Evolutionary conservation across 2,113 vertebrate genomes (phyloP).

Genomic region (Vanacampus margaritifer): DNA sequence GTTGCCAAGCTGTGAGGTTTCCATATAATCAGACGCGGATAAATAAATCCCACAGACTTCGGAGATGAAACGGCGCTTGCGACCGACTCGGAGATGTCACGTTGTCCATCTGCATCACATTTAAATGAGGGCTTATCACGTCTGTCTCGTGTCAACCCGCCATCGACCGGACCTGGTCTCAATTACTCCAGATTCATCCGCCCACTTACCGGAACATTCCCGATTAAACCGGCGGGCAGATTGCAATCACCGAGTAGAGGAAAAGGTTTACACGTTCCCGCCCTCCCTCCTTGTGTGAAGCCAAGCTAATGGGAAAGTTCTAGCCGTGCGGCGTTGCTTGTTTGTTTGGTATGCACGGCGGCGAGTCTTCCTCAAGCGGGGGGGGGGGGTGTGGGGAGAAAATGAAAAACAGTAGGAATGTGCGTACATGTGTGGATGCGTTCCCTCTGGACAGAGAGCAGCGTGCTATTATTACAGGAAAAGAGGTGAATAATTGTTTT

Average conservation of each 20-base stretch:
- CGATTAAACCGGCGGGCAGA: constrained; percentile 51
- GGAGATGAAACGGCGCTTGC: too few relatives aligned
- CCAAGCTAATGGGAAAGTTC: constrained; percentile 62
- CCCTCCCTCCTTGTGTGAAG: constrained; percentile 19
- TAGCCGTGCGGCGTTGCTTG: constrained; percentile 39
- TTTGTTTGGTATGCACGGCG: constrained; percentile 35
- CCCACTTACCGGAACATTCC: constrained; percentile 39
- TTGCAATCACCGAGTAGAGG: constrained; percentile 61
- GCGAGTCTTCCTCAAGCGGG: background rate
- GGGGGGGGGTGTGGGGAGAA: constrained; percentile 1
- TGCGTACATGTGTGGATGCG: background rate
- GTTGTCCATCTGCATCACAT: too few relatives aligned
- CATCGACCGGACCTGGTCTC: constrained; percentile 37
- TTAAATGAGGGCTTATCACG: background rate
- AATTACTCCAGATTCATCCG: constrained; percentile 32
- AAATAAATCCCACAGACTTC: too few relatives aligned
- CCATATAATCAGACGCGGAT: constrained; percentile 46
- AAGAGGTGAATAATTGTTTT: constrained; percentile 17
- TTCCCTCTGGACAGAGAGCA: constrained; percentile 22
- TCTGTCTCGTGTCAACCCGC: constrained; percentile 31
- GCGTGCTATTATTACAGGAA: constrained; percentile 14
- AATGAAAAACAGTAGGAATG: constrained; percentile 17
- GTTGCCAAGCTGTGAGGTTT: constrained; percentile 39
- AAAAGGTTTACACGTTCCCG: constrained; percentile 32
- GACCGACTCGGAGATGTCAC: too few relatives aligned